phyloP scores from a whole-genome alignment of 2,797 vertebrate genomes.

The Phrynocephalus forsythii region DNA sequence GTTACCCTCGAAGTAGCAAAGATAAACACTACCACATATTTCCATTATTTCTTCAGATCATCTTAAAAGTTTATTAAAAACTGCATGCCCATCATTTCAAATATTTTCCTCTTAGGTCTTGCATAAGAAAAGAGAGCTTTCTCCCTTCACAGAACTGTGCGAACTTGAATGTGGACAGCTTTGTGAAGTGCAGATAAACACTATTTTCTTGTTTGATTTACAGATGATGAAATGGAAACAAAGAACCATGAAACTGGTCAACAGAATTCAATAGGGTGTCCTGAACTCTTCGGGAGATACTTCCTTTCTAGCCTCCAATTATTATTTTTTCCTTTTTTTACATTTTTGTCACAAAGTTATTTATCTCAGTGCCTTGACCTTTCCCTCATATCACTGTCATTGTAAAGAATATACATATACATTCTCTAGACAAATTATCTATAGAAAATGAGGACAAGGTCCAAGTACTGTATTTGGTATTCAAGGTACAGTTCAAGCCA shows the following conservation, averaged over 20 bases:
- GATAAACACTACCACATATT: neutral
- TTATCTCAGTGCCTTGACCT: too few species aligned
- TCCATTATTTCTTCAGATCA: neutral
- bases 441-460: neutral
- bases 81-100: neutral
- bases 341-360: too few species aligned
- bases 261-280: neutral
- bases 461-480: neutral
- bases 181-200: conserved; percentile 5
- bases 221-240: conserved; percentile 33
- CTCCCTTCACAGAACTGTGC: conserved; percentile 15
- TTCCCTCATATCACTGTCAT: neutral
- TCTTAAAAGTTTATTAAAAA: neutral
- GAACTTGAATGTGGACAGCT: neutral
- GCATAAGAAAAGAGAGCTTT: conserved; percentile 20
- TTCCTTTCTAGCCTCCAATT: neutral
- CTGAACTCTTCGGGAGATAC: neutral
- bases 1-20: neutral
- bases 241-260: conserved; percentile 11
- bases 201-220: conserved; percentile 18
- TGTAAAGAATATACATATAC: neutral
- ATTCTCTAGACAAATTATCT: neutral
- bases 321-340: too few species aligned
- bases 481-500: neutral
- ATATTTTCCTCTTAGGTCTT: neutral